These are phyloP conservation scores for Poecilia velifera DNA, from an alignment of 2,797 vertebrate species.

Conservation along the genomic window DNA sequence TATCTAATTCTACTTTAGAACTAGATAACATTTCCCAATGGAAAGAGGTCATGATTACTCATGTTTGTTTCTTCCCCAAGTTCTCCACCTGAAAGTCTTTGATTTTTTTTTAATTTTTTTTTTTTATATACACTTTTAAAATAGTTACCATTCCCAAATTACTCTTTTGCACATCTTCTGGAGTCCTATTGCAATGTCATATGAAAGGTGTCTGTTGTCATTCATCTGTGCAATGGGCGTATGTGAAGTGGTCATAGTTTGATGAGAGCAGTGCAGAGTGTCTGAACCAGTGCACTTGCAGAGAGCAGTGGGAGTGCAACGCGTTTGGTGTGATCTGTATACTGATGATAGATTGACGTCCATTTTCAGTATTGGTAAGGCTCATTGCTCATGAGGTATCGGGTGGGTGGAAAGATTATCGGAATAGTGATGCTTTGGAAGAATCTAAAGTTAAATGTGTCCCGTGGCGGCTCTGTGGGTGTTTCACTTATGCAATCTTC, in stretches of 20 bases:
- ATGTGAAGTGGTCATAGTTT: slow-evolving; percentile 59
- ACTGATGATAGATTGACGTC: slow-evolving; percentile 70
- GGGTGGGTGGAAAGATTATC: slow-evolving; percentile 77
- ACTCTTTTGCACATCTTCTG: background rate
- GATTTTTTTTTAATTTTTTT: background rate
- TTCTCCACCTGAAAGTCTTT: background rate
- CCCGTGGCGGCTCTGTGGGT: slow-evolving; percentile 65
- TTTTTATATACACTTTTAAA: background rate
- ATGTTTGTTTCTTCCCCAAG: background rate
- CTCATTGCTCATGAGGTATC: slow-evolving; percentile 69
- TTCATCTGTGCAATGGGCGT: slow-evolving; percentile 37
- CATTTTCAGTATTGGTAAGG: slow-evolving; percentile 72
- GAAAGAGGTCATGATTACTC: background rate
- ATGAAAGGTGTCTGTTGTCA: slow-evolving; percentile 11
- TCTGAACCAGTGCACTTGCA: slow-evolving; percentile 59
- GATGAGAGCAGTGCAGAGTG: slow-evolving; percentile 43
- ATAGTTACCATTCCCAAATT: background rate
- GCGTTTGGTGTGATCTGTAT: slow-evolving; percentile 46
- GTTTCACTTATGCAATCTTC: slow-evolving; percentile 52
- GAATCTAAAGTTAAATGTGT: slow-evolving; percentile 60
- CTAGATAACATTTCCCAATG: background rate
- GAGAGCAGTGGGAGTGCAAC: slow-evolving; percentile 58
- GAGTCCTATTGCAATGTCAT: slow-evolving; percentile 4
- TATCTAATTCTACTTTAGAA: background rate
- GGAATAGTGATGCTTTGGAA: slow-evolving; percentile 69